phyloP scores from a whole-genome alignment of 35 echinoderm and acorn worm species.

The Strongylocentrotus purpuratus region DNA sequence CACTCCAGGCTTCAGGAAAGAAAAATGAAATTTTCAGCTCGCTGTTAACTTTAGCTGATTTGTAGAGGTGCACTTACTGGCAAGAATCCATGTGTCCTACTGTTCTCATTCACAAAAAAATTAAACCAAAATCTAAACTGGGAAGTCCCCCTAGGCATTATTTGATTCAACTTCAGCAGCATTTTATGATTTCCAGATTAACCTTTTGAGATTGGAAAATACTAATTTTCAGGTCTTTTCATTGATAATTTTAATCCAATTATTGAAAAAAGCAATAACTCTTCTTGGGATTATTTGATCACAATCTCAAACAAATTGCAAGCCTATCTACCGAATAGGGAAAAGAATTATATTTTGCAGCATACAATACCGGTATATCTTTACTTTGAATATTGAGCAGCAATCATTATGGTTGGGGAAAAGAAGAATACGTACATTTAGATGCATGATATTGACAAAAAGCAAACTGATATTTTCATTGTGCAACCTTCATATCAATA shows the following conservation, averaged over 20 bases:
- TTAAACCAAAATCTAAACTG: background rate
- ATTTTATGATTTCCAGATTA: background rate
- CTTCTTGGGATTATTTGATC: background rate
- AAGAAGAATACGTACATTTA: background rate
- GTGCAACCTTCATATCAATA: background rate
- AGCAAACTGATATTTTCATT: background rate
- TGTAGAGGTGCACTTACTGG: background rate
- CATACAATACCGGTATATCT: background rate
- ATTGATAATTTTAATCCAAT: background rate
- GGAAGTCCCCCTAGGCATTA: background rate
- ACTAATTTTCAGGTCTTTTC: background rate
- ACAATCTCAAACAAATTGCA: background rate
- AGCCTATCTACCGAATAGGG: background rate
- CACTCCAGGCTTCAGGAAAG: no score
- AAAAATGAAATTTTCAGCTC: no score
- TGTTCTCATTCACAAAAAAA: background rate
- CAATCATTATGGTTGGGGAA: background rate
- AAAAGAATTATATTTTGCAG: background rate
- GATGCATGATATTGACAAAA: background rate
- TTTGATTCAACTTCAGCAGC: background rate
- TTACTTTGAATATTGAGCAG: background rate
- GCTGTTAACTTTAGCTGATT: no score
- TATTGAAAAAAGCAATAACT: background rate
- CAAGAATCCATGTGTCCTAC: background rate
- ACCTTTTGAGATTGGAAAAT: background rate